Percentiles rank a stretch among this genome's conserved stretches.
Evolutionary conservation across 2,888 invertebrate genomes (phyloP).

Genomic region (Spilosoma lubricipeda): DNA sequence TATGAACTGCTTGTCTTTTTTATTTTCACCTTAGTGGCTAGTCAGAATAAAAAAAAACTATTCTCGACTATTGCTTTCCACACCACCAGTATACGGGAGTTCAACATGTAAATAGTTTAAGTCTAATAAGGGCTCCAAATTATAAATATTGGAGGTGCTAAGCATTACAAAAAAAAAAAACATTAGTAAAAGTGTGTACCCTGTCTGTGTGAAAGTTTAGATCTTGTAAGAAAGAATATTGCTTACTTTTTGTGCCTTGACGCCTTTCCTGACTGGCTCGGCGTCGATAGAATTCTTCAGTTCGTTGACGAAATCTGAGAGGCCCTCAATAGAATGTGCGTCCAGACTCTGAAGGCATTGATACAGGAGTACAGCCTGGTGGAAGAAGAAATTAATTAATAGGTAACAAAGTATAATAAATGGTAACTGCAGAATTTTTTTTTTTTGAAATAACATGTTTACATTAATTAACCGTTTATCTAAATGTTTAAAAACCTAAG

Average conservation of each 20-base stretch:
- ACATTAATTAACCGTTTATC: no score
- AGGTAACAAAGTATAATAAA: background rate
- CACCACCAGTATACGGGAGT: no score
- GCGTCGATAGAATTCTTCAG: conserved; percentile 92
- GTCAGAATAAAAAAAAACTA: no score
- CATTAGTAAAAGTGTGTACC: no score
- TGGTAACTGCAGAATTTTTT: no score
- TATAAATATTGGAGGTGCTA: no score
- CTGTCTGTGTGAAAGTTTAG: background rate
- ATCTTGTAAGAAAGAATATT: background rate
- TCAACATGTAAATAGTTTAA: background rate
- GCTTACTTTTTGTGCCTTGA: conserved; percentile 94
- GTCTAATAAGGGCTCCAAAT: no score
- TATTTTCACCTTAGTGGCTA: no score
- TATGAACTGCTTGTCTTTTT: background rate
- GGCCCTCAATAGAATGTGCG: conserved; percentile 91
- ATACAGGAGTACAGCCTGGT: conserved; percentile 92
- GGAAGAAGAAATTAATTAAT: conserved; percentile 15
- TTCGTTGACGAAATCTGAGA: conserved; percentile 92
- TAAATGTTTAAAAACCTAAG: no score
- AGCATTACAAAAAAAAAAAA: no score
- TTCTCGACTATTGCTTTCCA: no score
- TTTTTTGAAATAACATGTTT: no score
- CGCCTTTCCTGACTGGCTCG: conserved; percentile 92
- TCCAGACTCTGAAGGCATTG: conserved; percentile 92